Base-by-base conservation (phyloP, 2,113 vertebrate genomes). In the Grantiella picta region DNA sequence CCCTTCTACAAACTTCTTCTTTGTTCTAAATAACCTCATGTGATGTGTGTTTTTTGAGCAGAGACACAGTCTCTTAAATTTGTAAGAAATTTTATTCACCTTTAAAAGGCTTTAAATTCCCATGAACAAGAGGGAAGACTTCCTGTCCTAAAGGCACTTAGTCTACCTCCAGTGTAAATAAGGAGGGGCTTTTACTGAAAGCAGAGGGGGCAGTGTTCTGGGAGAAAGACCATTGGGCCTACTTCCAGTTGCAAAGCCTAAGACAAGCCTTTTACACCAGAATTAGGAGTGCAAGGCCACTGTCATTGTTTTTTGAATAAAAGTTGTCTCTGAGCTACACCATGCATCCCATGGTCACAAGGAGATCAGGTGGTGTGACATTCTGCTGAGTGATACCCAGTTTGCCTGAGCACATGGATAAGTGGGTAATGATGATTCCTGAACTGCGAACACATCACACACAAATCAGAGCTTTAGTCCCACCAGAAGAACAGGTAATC, bases 281-380 rank as follows among this genome's bases (percentile, higher is more conserved):
- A 80, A 76, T 24, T 0, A 61, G 35, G 16, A 17, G 17, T 65
- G 24, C 24, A 73, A 64, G 59, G 36, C 59, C 83, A 40, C 27
- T 61, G 29, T 44, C 22, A 18, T 5, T 44, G 31, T 35, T 81
- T 60, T 36, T 36, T 20, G 12, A 76, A 57, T 69, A 31, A 36
- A 79, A 82, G 23, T 35, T 71, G 10, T 28, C 57, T 91, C 45
- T 79, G 27, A 36, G 40, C 57, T 95, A 31, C 24, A n/a, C 45
- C 8, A 3, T 33, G 20, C 40, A 44, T 76, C 19, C 49, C 13
- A 7, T 60, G 53, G 31, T 77, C 66, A 80, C 0, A 0, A 33
- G 66, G 63, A 90, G n/a, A 36, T 13, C 53, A 50, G 13, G 25
- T 66, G 15, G 40, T 64, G 25, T 84, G 40, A 12, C 57, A 35